These are phyloP conservation scores for Sesamia nonagrioides DNA, from an alignment of 1,140 invertebrate species.

Conservation along the genomic window DNA sequence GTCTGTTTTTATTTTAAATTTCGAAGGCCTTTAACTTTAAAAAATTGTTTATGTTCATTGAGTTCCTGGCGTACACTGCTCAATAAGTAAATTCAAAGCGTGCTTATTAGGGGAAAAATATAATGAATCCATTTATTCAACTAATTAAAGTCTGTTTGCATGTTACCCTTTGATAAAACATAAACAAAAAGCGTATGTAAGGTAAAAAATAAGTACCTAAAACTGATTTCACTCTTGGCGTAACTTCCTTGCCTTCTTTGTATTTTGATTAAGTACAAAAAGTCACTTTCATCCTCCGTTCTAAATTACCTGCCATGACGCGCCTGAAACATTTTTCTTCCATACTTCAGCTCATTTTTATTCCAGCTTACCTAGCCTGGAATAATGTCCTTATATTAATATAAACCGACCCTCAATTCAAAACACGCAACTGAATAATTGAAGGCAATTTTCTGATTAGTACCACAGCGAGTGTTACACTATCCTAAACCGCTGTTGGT, in stretches of 20 bases:
- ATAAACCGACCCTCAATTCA: slow-evolving; percentile 37
- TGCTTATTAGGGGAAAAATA: too few relatives aligned
- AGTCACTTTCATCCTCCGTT: neutral
- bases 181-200: too few relatives aligned
- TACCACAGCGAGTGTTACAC: slow-evolving; percentile 36
- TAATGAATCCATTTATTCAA: too few relatives aligned
- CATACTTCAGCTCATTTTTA: slow-evolving; percentile 18
- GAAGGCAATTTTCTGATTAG: slow-evolving; percentile 49
- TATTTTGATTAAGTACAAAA: neutral
- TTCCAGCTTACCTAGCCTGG: slow-evolving; percentile 12
- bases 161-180: too few relatives aligned
- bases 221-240: neutral
- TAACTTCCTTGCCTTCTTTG: neutral
- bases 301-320: slow-evolving; percentile 3
- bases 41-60: too few relatives aligned
- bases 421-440: slow-evolving; percentile 42
- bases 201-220: too few relatives aligned
- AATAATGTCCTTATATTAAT: slow-evolving; percentile 41
- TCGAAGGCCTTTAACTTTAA: too few relatives aligned
- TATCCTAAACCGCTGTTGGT: slow-evolving; percentile 34
- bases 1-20: too few relatives aligned
- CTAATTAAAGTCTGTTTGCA: too few relatives aligned
- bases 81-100: too few relatives aligned
- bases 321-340: slow-evolving; percentile 16
- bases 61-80: too few relatives aligned